Conservation (phyloP, 1,140 invertebrate species). For the Trichonephila clavipes region DNA sequence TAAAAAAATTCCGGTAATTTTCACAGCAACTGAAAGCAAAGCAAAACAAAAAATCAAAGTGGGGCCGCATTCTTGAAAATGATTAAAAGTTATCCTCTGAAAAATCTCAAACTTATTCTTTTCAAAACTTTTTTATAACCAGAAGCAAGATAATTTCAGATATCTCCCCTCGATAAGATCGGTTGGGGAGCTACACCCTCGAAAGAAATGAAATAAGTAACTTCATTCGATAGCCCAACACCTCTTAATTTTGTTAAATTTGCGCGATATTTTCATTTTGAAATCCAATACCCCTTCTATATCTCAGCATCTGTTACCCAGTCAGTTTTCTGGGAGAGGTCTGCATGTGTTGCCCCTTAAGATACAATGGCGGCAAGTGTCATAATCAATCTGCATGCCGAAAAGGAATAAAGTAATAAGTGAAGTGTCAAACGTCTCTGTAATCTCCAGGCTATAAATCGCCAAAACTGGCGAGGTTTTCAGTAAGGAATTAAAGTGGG, state of each 20-base stretch:
- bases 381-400: conserved; percentile 10
- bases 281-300: conserved; percentile 18
- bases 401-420: not conserved
- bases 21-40: not conserved
- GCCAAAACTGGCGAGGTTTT: conserved; percentile 49
- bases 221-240: not conserved
- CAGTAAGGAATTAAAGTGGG: conserved; percentile 51
- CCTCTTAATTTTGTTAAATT: conserved; percentile 27
- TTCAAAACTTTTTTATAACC: not conserved
- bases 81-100: conserved; percentile 5
- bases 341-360: not conserved
- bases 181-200: not conserved
- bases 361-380: not conserved
- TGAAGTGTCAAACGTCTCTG: not conserved
- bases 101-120: not conserved
- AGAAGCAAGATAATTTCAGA: not conserved
- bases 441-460: conserved; percentile 44
- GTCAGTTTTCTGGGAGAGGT: not conserved
- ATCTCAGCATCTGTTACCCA: not conserved
- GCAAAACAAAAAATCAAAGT: too few relatives aligned
- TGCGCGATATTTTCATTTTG: conserved; percentile 26
- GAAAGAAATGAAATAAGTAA: not conserved
- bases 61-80: not conserved
- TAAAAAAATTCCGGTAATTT: not conserved
- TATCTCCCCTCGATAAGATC: not conserved